phyloP scores from a whole-genome alignment of 1,140 invertebrate genomes.

The Elysia chlorotica region DNA sequence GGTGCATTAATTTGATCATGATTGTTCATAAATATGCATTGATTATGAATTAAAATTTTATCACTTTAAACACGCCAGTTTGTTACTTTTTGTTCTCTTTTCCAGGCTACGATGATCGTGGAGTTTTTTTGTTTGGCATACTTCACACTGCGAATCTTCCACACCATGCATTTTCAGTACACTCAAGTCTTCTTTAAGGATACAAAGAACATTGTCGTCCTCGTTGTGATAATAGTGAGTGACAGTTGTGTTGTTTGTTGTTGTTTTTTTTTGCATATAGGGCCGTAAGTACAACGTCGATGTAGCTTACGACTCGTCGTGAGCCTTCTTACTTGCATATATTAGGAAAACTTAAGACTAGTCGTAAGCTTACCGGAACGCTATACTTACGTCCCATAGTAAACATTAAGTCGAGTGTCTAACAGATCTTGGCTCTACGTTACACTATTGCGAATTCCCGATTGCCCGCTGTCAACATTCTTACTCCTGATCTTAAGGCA shows the following conservation, averaged over 20 bases:
- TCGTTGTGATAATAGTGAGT: slow-evolving; percentile 58
- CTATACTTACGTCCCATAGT: background rate
- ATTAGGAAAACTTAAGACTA: background rate
- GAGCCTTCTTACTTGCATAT: background rate
- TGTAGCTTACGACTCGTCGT: too few relatives aligned
- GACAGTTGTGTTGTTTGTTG: background rate
- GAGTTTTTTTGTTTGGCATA: slow-evolving; percentile 58
- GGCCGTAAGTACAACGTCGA: background rate
- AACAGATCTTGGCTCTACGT: too few relatives aligned
- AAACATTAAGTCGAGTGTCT: too few relatives aligned
- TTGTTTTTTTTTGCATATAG: too few relatives aligned
- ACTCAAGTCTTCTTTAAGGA: slow-evolving; percentile 60
- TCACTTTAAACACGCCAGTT: too few relatives aligned
- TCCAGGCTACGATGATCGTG: slow-evolving; percentile 60
- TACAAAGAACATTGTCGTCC: slow-evolving; percentile 63
- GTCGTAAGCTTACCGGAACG: background rate
- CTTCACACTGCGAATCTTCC: slow-evolving; percentile 60
- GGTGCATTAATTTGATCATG: background rate
- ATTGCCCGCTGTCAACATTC: too few relatives aligned
- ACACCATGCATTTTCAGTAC: slow-evolving; percentile 56
- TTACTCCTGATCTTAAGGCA: too few relatives aligned
- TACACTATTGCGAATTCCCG: too few relatives aligned
- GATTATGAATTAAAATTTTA: background rate
- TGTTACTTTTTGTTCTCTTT: slow-evolving; percentile 22
- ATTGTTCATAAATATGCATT: background rate